These are phyloP conservation scores for Trachurus trachurus DNA, from an alignment of 2,797 vertebrate species.

Conservation along the genomic window DNA sequence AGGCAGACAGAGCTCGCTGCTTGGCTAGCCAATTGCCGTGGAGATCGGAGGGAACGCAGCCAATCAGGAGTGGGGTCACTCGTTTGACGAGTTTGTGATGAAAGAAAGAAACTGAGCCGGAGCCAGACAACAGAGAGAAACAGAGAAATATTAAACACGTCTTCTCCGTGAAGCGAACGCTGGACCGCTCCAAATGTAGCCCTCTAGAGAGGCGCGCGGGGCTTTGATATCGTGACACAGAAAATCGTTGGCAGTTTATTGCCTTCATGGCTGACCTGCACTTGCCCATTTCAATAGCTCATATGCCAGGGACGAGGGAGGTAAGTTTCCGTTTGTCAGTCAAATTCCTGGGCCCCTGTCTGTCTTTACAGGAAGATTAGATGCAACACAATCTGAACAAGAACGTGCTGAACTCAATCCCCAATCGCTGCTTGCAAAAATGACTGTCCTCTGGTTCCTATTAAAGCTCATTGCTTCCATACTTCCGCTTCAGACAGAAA, in stretches of 20 bases:
- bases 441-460: conserved; percentile 80
- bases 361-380: conserved; percentile 67
- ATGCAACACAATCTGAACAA: conserved; percentile 74
- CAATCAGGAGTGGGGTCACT: conserved; percentile 78
- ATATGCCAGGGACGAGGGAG: conserved; percentile 22
- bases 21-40: conserved; percentile 60
- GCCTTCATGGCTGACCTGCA: conserved; percentile 66
- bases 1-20: conserved; percentile 47
- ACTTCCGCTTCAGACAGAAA: conserved; percentile 77
- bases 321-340: conserved; percentile 61
- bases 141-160: conserved; percentile 64
- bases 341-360: conserved; percentile 61
- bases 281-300: conserved; percentile 47
- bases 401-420: conserved; percentile 75
- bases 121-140: conserved; percentile 52
- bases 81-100: conserved; percentile 83
- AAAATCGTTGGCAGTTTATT: conserved; percentile 62
- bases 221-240: conserved; percentile 40
- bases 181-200: conserved; percentile 22
- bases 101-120: conserved; percentile 64
- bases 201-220: not conserved
- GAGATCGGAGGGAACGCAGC: conserved; percentile 48
- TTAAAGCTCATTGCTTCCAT: conserved; percentile 84
- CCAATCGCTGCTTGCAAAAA: conserved; percentile 72
- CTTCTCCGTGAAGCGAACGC: conserved; percentile 38